Conservation (phyloP, 1,140 invertebrate genomes). For the Listronotus bonariensis region DNA sequence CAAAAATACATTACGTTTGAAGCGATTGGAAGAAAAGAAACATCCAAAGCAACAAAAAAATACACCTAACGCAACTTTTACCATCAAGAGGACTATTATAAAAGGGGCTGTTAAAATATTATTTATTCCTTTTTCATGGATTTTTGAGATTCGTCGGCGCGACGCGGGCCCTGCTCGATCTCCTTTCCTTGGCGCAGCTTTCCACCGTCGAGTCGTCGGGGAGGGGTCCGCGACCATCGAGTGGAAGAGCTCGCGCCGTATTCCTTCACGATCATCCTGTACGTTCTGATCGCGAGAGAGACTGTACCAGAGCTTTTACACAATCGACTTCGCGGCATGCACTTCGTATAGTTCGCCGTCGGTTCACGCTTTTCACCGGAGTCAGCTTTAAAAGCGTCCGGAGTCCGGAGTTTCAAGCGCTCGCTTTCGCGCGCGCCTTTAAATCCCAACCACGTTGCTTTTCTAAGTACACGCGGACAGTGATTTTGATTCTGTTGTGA, state of each 20-base stretch:
- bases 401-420: constrained; percentile 36
- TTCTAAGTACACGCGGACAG: constrained; percentile 14
- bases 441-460: constrained; percentile 7
- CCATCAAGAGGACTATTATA: constrained; percentile 20
- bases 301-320: constrained; percentile 19
- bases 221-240: constrained; percentile 31
- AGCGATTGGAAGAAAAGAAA: too few relatives aligned
- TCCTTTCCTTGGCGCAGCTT: constrained; percentile 49
- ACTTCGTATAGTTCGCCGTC: constrained; percentile 16
- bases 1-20: too few relatives aligned
- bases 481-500: constrained; percentile 12
- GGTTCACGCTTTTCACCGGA: constrained; percentile 8
- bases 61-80: constrained; percentile 11
- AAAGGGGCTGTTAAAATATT: constrained; percentile 41
- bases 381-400: constrained; percentile 29
- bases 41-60: background rate
- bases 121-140: constrained; percentile 58
- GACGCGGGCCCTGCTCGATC: constrained; percentile 52
- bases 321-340: constrained; percentile 16
- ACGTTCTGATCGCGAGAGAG: constrained; percentile 31
- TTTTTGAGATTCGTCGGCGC: constrained; percentile 56
- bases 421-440: constrained; percentile 21
- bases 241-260: constrained; percentile 33
- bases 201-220: constrained; percentile 32
- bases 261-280: constrained; percentile 36